These are phyloP conservation scores for Zaprionus lachaisei DNA, from an alignment of 1,140 invertebrate genomes.

Conservation along the genomic window DNA sequence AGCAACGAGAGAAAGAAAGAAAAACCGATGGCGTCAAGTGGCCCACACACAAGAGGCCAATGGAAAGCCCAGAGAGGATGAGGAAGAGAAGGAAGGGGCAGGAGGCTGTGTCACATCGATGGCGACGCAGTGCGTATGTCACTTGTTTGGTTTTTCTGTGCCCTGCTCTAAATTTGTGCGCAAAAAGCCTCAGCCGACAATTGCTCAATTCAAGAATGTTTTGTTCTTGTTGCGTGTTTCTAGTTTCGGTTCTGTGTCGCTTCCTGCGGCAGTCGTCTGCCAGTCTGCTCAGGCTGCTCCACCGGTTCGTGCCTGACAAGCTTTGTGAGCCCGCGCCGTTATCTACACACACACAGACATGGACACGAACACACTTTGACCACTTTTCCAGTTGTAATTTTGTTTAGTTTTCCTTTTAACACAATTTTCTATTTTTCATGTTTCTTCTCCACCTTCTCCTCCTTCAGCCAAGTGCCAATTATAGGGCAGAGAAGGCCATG, in stretches of 20 bases:
- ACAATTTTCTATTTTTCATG: conserved; percentile 63
- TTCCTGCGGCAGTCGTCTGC: conserved; percentile 66
- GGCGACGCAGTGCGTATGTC: conserved; percentile 77
- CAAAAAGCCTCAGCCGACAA: conserved; percentile 64
- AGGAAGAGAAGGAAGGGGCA: neutral
- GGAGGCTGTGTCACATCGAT: conserved; percentile 36
- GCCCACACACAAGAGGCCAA: conserved; percentile 33
- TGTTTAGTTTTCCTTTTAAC: conserved; percentile 75
- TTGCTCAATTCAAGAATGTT: conserved; percentile 74
- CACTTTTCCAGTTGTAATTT: conserved; percentile 66
- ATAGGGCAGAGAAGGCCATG: conserved; percentile 85
- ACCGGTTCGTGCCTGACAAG: conserved; percentile 50
- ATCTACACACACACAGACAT: conserved; percentile 32
- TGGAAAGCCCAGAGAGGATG: conserved; percentile 14
- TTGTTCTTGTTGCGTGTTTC: conserved; percentile 30
- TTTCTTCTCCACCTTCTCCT: conserved; percentile 36
- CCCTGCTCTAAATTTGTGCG: conserved; percentile 65
- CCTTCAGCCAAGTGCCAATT: conserved; percentile 86
- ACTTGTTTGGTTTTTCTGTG: conserved; percentile 65
- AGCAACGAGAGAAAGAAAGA: conserved; percentile 1
- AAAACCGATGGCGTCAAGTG: conserved; percentile 34
- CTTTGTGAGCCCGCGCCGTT: conserved; percentile 61
- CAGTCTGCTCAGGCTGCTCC: neutral
- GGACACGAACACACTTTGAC: conserved; percentile 9
- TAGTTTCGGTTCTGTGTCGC: conserved; percentile 27